Evolutionary conservation across 64 coral and sea anemone genomes (phyloP), one percentile per base, ranked within the genome.

Genomic region (Exaiptasia diaphana): DNA sequence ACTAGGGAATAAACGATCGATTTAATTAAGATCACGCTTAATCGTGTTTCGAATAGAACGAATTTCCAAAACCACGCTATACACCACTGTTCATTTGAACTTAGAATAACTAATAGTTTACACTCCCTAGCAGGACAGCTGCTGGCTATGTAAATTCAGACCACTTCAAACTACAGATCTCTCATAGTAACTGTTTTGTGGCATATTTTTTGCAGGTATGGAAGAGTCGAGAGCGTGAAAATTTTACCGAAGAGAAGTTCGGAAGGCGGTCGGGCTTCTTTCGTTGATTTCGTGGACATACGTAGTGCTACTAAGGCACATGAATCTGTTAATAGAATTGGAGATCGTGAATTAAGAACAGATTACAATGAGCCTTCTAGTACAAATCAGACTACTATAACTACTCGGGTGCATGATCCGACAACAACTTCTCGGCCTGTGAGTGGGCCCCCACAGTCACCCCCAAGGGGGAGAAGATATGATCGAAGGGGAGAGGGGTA

Each of bases 201-300:
- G n/a, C 37, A 7, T 59, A 64, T 75, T 75, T 30, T 74, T 50
- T 23, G 6, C 59, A 99, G 95, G 54, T 99, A 89, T 85, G 95
- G 95, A 18, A 83, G 95, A 18, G 90, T 99, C 0, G 95, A 99
- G 44, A 93, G 90, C 30, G 90, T 99, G 0, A 99, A 99, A 54
- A 88, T 99, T 58, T 88, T 99, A 41, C 85, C 89, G 24, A 99
- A 91, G 49, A 79, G 95, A 14, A 93, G 90, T 55, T 71, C 85
- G 8, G 95, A 99, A 53, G 95, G 95, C 34, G 95, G 95, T 46
- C 77, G 90, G 55, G 95, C 95, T 1, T 90, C 95, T 29, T 99
- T 99, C 76, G 95, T 99, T 38, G 95, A 99, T 73, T 99, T 99
- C 70, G 95, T 99, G 0, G 95, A 99, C 72, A 99, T 99, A 65